Evolutionary conservation across 2,797 vertebrate species (phyloP).

Genomic region (Bradypodion ventrale): DNA sequence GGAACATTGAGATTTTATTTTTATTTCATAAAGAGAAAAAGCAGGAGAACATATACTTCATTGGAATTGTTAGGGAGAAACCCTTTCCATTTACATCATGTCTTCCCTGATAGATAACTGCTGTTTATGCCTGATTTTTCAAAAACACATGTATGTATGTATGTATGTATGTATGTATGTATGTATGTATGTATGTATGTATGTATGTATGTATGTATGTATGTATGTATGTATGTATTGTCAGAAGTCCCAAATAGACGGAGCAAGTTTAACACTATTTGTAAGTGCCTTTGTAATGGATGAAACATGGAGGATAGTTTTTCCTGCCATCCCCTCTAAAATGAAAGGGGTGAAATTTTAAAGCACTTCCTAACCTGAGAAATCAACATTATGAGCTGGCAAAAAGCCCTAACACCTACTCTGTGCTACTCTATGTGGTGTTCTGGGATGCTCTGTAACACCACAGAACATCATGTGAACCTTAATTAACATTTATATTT

Average conservation of each 20-base stretch:
- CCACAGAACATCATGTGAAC: slow-evolving; percentile 56
- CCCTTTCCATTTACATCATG: background rate
- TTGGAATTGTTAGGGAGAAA: background rate
- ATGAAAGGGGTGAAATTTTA: slow-evolving; percentile 9
- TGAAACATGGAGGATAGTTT: no score
- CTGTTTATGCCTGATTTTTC: background rate
- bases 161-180: no score
- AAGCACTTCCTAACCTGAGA: background rate
- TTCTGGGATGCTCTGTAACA: slow-evolving; percentile 59
- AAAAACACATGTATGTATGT: no score
- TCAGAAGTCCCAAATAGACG: background rate
- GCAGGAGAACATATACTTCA: background rate
- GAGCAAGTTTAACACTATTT: background rate
- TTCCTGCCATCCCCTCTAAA: background rate
- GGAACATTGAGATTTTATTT: background rate
- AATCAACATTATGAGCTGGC: slow-evolving; percentile 43
- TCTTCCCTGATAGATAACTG: background rate
- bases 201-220: no score
- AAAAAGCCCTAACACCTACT: slow-evolving; percentile 45
- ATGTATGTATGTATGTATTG: no score
- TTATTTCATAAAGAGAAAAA: slow-evolving; percentile 10
- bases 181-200: no score
- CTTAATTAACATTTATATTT: slow-evolving; percentile 59
- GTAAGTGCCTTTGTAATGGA: background rate
- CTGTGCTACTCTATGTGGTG: slow-evolving; percentile 44